These are phyloP conservation scores for Lepidurus packardi DNA, from an alignment of 1,140 invertebrate genomes.

Conservation along the genomic window DNA sequence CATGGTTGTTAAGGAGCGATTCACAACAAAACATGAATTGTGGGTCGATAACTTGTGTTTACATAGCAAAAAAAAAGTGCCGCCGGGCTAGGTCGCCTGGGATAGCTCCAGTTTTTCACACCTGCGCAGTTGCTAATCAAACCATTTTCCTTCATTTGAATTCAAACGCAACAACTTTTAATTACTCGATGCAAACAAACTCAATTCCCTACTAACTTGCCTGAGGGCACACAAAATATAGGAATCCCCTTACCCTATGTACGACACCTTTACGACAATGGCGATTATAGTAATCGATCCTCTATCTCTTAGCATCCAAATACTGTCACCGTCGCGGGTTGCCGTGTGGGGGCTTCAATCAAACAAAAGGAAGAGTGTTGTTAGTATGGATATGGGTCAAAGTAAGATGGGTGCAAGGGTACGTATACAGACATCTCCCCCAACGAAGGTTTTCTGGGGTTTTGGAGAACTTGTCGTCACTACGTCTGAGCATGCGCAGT, in stretches of 20 bases:
- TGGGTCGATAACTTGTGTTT: conserved; percentile 15
- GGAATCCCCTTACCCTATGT: no score
- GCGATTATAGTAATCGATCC: no score
- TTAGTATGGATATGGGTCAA: conserved; percentile 19
- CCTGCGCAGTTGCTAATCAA: background rate
- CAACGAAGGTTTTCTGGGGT: background rate
- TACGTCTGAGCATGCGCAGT: background rate
- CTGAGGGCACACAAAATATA: no score
- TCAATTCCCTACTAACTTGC: no score
- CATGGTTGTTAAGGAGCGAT: conserved; percentile 17
- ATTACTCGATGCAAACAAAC: no score
- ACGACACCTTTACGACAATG: no score
- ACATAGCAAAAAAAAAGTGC: background rate
- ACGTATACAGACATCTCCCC: background rate
- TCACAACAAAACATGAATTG: conserved; percentile 1
- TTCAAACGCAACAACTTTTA: no score
- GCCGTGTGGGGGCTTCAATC: background rate
- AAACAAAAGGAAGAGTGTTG: background rate
- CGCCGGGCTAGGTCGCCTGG: background rate
- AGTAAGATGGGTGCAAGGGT: conserved; percentile 17
- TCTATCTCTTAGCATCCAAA: no score
- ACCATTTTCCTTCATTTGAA: no score
- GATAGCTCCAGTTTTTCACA: background rate
- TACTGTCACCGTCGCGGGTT: background rate
- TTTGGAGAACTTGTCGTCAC: background rate